Evolutionary conservation across 2,888 invertebrate genomes (phyloP).

Genomic region (Sarcophaga carnaria): DNA sequence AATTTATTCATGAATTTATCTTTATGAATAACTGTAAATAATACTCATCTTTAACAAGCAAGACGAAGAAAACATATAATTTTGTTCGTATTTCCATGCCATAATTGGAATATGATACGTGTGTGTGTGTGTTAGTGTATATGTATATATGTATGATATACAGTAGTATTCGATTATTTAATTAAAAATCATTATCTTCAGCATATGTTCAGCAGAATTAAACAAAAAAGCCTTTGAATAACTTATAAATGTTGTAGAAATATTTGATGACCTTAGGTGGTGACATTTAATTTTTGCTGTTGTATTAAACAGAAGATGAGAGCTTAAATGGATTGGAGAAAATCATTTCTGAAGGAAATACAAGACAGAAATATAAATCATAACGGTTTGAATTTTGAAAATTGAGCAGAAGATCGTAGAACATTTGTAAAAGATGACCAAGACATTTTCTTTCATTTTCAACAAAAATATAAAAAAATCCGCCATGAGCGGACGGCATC

Average conservation of each 20-base stretch:
- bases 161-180: conserved; percentile 5
- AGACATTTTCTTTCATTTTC: too few species aligned
- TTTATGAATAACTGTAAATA: background rate
- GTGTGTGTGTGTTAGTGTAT: background rate
- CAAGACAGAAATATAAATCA: too few species aligned
- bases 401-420: too few species aligned
- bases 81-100: background rate
- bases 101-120: background rate
- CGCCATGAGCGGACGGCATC: too few species aligned
- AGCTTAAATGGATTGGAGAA: background rate
- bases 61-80: background rate
- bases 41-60: background rate
- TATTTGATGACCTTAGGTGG: background rate
- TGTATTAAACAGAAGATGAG: background rate
- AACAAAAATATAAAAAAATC: too few species aligned
- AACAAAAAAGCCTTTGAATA: background rate
- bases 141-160: background rate
- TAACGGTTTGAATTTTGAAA: too few species aligned
- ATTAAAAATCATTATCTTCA: conserved; percentile 26
- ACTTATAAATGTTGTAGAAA: background rate
- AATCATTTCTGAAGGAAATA: background rate
- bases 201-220: conserved; percentile 5
- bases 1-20: background rate
- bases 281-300: background rate
- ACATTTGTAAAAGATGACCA: too few species aligned